Percentiles rank a stretch among this genome's conserved stretches.
Evolutionary conservation across 2,888 invertebrate species (phyloP).

Genomic region (Tenthredo distinguenda): DNA sequence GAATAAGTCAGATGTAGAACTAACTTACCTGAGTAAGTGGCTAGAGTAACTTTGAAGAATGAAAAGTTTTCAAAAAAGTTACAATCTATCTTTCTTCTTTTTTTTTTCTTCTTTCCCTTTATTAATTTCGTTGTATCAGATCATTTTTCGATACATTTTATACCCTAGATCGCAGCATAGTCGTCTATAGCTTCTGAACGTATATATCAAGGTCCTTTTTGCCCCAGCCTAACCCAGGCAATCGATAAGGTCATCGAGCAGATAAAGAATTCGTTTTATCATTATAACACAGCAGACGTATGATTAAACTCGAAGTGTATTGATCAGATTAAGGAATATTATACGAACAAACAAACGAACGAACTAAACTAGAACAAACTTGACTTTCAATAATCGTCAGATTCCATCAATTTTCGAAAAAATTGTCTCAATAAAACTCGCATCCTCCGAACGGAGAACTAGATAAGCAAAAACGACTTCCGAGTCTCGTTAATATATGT

Average conservation of each 20-base stretch:
- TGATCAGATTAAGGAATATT: not conserved
- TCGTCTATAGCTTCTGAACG: not conserved
- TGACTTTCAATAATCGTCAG: too few species aligned
- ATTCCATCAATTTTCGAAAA: too few species aligned
- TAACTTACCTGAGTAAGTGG: not conserved
- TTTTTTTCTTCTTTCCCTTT: not conserved
- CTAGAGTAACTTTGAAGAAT: not conserved
- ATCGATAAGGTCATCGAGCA: constrained; percentile 8
- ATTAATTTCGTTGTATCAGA: not conserved
- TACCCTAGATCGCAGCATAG: not conserved
- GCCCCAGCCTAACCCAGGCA: not conserved
- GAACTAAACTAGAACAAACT: not conserved
- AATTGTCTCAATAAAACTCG: too few species aligned
- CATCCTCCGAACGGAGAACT: too few species aligned
- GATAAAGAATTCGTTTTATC: constrained; percentile 24
- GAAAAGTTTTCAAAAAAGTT: not conserved
- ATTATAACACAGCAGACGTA: not conserved
- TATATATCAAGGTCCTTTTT: not conserved
- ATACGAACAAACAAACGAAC: not conserved
- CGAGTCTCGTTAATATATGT: too few species aligned
- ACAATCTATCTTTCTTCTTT: not conserved
- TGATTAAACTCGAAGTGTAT: not conserved
- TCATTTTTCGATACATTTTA: not conserved
- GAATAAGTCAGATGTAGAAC: not conserved
- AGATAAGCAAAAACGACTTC: too few species aligned